phyloP scores from a whole-genome alignment of 2,797 vertebrate species.

The Trachurus trachurus region DNA sequence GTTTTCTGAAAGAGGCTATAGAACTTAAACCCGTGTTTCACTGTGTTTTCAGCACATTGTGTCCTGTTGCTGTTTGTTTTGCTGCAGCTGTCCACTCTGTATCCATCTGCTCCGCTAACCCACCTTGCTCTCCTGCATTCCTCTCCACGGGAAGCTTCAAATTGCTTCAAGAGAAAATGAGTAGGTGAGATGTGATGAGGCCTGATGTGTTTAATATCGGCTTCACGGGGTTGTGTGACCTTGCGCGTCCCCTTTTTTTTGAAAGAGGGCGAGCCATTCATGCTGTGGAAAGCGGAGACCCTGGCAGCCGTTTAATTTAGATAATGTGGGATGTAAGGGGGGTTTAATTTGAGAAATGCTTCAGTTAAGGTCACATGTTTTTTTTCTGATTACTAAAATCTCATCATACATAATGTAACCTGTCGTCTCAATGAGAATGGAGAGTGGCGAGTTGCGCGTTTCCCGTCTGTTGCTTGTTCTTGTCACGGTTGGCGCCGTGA shows the following conservation, averaged over 20 bases:
- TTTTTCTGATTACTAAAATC: slow-evolving; percentile 16
- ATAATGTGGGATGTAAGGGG: slow-evolving; percentile 8
- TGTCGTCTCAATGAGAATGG: slow-evolving; percentile 1
- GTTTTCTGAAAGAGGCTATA: slow-evolving; percentile 4
- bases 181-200: slow-evolving; percentile 71
- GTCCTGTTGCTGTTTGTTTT: slow-evolving; percentile 49
- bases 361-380: background rate
- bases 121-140: slow-evolving; percentile 62
- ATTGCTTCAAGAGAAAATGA: slow-evolving; percentile 66
- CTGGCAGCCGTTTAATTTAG: slow-evolving; percentile 32
- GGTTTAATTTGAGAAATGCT: slow-evolving; percentile 8
- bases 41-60: slow-evolving; percentile 25
- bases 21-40: background rate
- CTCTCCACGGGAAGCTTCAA: slow-evolving; percentile 52
- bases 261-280: slow-evolving; percentile 5
- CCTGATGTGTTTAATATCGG: slow-evolving; percentile 37
- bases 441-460: slow-evolving; percentile 8
- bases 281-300: background rate
- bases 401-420: background rate
- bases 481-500: slow-evolving; percentile 28
- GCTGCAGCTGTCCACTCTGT: slow-evolving; percentile 31
- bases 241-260: slow-evolving; percentile 9
- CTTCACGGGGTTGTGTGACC: slow-evolving; percentile 33
- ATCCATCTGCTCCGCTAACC: slow-evolving; percentile 47
- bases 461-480: slow-evolving; percentile 28